Base-by-base conservation (phyloP, 2,888 invertebrate species). In the Lobophora halterata region DNA sequence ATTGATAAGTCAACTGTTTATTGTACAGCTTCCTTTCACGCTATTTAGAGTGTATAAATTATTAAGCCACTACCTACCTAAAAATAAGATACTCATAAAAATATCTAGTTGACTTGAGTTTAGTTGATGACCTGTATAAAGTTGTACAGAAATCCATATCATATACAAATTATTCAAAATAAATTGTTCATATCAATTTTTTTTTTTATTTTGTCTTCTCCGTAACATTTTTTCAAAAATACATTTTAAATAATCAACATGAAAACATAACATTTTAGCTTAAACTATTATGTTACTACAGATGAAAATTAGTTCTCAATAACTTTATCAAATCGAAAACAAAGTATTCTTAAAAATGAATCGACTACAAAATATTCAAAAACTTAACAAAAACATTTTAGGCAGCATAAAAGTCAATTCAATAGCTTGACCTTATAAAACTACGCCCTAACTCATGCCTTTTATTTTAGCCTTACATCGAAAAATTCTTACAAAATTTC, bases 81-180 rank as follows among this genome's bases (percentile, higher is more conserved):
- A 26, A n/a, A n/a, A 73, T 61, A 83, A 80, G 82, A 80, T 85
- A 85, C 83, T 83, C 81, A 77, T 83, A 78, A 74, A 75, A 72
- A 65, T 79, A 70, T 83, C 79, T 83, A 83, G 81, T 83, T 82
- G 81, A 81, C 78, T 77, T 79, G 76, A 79, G 81, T 83, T 82
- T 83, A 85, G 83, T 85, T 81, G 73, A 77, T 76, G 78, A 79
- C 71, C 67, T 75, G 72, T 85, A 79, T 82, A 83, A 80, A 82
- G 71, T 68, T 86, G 86, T 85, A 87, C 85, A 87, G 86, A 87
- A 85, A 85, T 83, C 50, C 86, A 87, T 87, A 87, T 87, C 86
- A 85, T 69, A 72, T 81, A 83, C 77, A 80, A 83, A 86, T 77
- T 79, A 81, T 78, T 82, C 78, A 82, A 87, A 50, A 83, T 86